Conservation (phyloP, 2,113 vertebrate genomes). For the Pseudopipra pipra region DNA sequence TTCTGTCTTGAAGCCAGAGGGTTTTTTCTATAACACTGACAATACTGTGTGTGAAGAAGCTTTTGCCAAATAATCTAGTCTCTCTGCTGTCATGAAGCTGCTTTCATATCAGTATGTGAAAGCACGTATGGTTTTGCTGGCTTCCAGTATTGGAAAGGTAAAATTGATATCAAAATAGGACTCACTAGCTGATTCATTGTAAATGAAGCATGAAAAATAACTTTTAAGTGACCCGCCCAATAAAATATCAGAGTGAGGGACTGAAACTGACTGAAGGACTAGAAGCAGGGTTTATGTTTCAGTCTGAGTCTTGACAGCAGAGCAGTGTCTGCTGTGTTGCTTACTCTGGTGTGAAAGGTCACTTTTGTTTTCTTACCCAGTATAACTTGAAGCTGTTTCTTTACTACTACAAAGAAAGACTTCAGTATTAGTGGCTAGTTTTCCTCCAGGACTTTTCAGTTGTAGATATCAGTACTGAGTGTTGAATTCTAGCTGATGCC, state of each 20-base stretch:
- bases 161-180: background rate
- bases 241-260: background rate
- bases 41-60: background rate
- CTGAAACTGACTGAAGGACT: background rate
- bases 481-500: background rate
- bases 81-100: background rate
- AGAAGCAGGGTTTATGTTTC: background rate
- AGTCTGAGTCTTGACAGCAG: background rate
- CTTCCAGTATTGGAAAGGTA: background rate
- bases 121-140: background rate
- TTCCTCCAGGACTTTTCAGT: background rate
- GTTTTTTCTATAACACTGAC: background rate
- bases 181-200: background rate
- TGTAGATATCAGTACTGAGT: background rate
- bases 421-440: background rate
- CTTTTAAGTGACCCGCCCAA: background rate
- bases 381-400: background rate
- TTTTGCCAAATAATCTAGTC: background rate
- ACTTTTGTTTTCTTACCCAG: background rate
- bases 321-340: background rate
- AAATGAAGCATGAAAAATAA: background rate
- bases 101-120: background rate
- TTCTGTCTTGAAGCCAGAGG: background rate
- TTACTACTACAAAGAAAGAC: background rate
- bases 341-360: background rate